Percentiles rank a stretch among this genome's conserved stretches.
phyloP scores from a whole-genome alignment of 1,140 invertebrate species.

The Acromyrmex heyeri region DNA sequence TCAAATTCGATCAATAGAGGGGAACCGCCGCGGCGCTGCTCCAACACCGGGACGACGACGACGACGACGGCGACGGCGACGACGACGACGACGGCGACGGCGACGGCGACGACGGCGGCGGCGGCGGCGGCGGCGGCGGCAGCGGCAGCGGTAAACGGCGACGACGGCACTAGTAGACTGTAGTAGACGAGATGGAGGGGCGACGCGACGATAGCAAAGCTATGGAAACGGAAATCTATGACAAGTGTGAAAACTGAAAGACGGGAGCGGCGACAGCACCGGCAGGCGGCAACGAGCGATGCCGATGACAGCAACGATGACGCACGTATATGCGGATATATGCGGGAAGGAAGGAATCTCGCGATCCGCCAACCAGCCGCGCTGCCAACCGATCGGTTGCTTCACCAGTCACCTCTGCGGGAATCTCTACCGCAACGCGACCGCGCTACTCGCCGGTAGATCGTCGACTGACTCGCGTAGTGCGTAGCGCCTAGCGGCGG shows the following conservation, averaged over 20 bases:
- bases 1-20: too few relatives aligned
- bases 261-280: neutral
- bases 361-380: neutral
- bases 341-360: neutral
- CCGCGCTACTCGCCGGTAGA: conserved; percentile 84
- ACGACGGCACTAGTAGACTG: neutral
- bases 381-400: neutral
- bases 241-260: neutral
- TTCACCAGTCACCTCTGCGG: neutral
- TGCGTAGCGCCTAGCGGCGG: conserved; percentile 46
- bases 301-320: neutral
- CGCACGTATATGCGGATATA: neutral
- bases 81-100: neutral
- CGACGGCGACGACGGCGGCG: neutral
- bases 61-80: too few relatives aligned
- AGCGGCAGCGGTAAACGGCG: conserved; percentile 20
- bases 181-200: conserved; percentile 23
- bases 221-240: neutral
- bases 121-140: conserved; percentile 17
- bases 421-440: conserved; percentile 38
- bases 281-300: neutral
- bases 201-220: neutral
- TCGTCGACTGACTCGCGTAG: conserved; percentile 86
- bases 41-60: too few relatives aligned
- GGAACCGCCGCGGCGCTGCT: too few relatives aligned